Evolutionary conservation across 2,888 invertebrate species (phyloP).

Genomic region (Conchocele bisecta): DNA sequence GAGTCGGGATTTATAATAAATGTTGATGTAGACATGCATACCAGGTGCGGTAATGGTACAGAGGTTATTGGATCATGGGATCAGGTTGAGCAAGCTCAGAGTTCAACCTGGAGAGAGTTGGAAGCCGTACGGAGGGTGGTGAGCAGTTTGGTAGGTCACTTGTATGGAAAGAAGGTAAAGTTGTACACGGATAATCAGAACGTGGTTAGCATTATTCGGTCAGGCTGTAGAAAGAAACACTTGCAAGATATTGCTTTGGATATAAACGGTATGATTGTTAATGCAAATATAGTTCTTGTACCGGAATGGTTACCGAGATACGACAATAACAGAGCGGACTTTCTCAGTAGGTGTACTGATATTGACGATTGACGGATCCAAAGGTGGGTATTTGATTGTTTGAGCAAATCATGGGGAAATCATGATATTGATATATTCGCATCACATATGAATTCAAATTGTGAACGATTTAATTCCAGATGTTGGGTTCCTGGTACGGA

Average conservation of each 20-base stretch:
- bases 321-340: background rate
- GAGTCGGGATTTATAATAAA: too few relatives aligned
- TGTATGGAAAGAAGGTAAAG: too few relatives aligned
- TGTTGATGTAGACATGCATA: too few relatives aligned
- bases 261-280: background rate
- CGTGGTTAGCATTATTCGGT: too few relatives aligned
- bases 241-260: slow-evolving; percentile 2
- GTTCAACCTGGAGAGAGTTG: too few relatives aligned
- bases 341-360: background rate
- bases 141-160: too few relatives aligned
- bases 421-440: slow-evolving; percentile 1
- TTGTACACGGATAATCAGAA: too few relatives aligned
- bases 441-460: background rate
- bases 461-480: background rate
- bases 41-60: too few relatives aligned
- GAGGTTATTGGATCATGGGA: too few relatives aligned
- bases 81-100: too few relatives aligned
- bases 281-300: background rate
- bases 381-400: background rate
- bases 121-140: too few relatives aligned
- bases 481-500: background rate
- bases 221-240: background rate
- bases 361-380: background rate
- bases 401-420: background rate
- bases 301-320: slow-evolving; percentile 5